A percentile compares a stretch with the other conserved stretches of the same genome.
These are phyloP conservation scores for Rallus crepitans DNA, from an alignment of 2,797 vertebrate species.

Conservation along the genomic window DNA sequence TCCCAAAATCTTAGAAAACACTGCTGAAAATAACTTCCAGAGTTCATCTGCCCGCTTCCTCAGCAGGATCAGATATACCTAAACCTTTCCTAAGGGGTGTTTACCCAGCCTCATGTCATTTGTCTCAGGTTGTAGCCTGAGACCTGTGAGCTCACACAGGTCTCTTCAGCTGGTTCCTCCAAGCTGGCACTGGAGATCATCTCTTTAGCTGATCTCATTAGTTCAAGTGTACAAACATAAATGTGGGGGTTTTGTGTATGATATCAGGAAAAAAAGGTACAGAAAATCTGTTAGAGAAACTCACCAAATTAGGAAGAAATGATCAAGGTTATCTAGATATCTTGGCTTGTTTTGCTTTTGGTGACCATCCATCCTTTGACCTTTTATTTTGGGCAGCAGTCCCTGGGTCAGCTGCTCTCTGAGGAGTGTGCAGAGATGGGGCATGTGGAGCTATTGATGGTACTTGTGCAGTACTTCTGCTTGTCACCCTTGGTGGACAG, in stretches of 20 bases:
- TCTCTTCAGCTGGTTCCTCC: neutral
- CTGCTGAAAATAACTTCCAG: neutral
- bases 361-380: neutral
- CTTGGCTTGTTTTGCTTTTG: neutral
- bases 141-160: fast-evolving
- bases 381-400: neutral
- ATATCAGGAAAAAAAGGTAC: neutral
- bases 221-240: neutral
- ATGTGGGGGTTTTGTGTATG: neutral
- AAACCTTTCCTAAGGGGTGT: neutral
- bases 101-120: neutral
- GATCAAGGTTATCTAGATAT: neutral
- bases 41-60: neutral
- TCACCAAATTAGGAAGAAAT: neutral
- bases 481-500: neutral
- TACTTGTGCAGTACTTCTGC: neutral
- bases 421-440: neutral
- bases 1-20: neutral
- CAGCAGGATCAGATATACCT: neutral
- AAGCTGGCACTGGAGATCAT: neutral
- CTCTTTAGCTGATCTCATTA: neutral
- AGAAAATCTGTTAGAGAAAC: neutral
- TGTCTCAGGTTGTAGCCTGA: neutral
- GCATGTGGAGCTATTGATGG: neutral
- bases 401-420: neutral